Evolutionary conservation across 2,113 vertebrate genomes (phyloP).

Genomic region (Tapirus terrestris): DNA sequence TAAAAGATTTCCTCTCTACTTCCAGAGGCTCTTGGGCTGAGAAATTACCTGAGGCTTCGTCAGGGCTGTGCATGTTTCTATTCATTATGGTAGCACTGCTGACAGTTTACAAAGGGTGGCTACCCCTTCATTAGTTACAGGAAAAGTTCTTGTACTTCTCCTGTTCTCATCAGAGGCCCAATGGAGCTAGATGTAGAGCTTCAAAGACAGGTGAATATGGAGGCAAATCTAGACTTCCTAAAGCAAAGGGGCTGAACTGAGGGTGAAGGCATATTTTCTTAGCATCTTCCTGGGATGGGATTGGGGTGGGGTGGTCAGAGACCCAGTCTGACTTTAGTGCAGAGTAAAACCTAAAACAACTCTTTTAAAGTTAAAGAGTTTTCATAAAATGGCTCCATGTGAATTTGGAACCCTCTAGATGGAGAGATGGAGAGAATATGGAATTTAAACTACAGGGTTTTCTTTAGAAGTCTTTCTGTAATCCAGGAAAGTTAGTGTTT

Average conservation of each 20-base stretch:
- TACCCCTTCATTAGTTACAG: neutral
- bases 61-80: constrained; percentile 48
- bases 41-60: constrained; percentile 75
- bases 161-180: neutral
- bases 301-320: neutral
- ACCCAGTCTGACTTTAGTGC: neutral
- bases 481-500: neutral
- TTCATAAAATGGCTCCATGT: neutral
- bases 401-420: neutral
- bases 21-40: constrained; percentile 48
- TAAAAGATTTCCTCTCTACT: constrained; percentile 60
- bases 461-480: neutral
- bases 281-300: neutral
- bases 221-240: no score
- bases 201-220: constrained; percentile 3
- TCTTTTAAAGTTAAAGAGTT: neutral
- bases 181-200: neutral
- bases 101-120: constrained; percentile 41
- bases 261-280: neutral
- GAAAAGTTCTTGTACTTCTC: constrained; percentile 42
- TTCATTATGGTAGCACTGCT: constrained; percentile 37
- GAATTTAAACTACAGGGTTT: neutral
- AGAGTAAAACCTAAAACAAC: neutral
- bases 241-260: neutral
- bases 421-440: neutral